Conservation (phyloP, 2,888 invertebrate species). For the Caenorhabditis panamensis region DNA sequence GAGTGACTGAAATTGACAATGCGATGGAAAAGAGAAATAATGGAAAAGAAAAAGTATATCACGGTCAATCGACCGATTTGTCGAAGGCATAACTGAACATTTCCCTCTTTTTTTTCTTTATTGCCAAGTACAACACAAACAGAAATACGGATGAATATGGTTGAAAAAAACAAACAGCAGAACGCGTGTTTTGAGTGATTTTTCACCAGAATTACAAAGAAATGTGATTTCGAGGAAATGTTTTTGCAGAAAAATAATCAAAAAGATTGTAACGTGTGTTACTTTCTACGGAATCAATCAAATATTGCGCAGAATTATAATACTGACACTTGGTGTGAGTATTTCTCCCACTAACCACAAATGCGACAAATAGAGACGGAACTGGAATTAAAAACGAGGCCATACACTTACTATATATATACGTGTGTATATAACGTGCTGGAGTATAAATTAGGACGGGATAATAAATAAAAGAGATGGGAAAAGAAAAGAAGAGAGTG, state of each 20-base stretch:
- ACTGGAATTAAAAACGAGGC: constrained; percentile 12
- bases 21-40: not conserved
- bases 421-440: not conserved
- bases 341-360: not conserved
- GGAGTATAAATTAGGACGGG: not conserved
- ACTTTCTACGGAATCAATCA: too few species aligned
- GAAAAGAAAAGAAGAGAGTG: not conserved
- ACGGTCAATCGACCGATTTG: not conserved
- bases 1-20: not conserved
- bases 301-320: not conserved
- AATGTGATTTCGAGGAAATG: not conserved
- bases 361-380: constrained; percentile 1
- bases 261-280: not conserved
- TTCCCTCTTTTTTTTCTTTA: too few species aligned
- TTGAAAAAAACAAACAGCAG: too few species aligned
- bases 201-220: too few species aligned
- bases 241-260: not conserved
- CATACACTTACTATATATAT: not conserved
- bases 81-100: too few species aligned
- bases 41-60: not conserved
- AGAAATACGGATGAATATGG: not conserved
- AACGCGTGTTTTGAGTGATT: too few species aligned
- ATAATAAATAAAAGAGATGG: not conserved
- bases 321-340: not conserved
- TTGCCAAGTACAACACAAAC: too few species aligned